Base-by-base conservation (phyloP, 2,113 vertebrate species). In the Percopsis transmontana region DNA sequence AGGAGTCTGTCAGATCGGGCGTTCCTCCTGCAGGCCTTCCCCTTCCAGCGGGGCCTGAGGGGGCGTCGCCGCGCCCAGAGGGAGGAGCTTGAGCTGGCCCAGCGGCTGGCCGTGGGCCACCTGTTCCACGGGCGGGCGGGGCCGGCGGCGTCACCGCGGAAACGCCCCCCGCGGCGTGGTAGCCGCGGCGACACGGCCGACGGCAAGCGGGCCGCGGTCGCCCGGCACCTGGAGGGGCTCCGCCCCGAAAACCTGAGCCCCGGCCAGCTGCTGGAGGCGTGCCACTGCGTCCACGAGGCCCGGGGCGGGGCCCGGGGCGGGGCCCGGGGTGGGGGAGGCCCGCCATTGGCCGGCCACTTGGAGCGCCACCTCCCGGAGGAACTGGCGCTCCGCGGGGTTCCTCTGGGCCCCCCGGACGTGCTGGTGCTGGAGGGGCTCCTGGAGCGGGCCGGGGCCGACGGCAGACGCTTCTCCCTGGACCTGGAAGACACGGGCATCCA, bases 281-380 rank as follows among this genome's bases (percentile, higher is more conserved):
- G 95, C 13, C 94, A 94, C 65, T 96, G 93, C 16, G 67, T 94
- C 53, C 93, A 93, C 0, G 96, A 97, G 82, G 88, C 92, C 1
- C 45, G 62, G 19, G 89, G 84, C 3, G 27, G 13, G 0, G 82
- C 80, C 1, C 79, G 11, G 41, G 54, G 54, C 53, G 19, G 19
- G 3, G 13, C 16, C 5, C 18, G n/a, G n/a, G n/a, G n/a, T n/a
- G n/a, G 42, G 42, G 20, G 39, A 8, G 27, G 55, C 50, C 2
- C 12, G 1, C 41, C 0, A 1, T 7, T 97, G 10, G 68, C 89
- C 59, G 70, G 77, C 67, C 87, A 94, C 0, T 82, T 96, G 63
- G 81, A 85, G 1, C 76, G 70, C 15, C 92, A 89, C 47, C 90
- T 98, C 1, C 91, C 91, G 0, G 61, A 88, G 3, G 59, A 70